phyloP scores from a whole-genome alignment of 2,888 invertebrate genomes.

The Polydrusus tereticollis region DNA sequence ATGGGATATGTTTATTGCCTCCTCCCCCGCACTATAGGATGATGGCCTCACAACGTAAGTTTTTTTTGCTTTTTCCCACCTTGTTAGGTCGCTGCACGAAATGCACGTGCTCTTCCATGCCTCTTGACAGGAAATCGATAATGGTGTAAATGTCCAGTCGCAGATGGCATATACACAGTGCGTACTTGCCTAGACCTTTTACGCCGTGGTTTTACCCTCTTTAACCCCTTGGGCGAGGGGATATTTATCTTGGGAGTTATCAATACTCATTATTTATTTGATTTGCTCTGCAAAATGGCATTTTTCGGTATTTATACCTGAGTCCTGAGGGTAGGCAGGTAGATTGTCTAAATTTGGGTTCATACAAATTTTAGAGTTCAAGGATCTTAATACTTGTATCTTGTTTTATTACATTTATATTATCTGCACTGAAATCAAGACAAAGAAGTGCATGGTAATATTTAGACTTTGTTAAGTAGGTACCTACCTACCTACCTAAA shows the following conservation, averaged over 20 bases:
- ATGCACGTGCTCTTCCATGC: constrained; percentile 51
- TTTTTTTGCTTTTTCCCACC: constrained; percentile 27
- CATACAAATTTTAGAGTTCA: constrained; percentile 16
- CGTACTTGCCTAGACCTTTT: background rate
- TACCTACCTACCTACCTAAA: background rate
- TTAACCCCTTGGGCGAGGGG: background rate
- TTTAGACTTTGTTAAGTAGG: background rate
- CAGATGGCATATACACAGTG: background rate
- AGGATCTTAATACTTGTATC: constrained; percentile 8
- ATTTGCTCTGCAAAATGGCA: background rate
- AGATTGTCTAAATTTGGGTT: background rate
- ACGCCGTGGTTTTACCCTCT: background rate
- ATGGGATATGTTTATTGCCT: constrained; percentile 65
- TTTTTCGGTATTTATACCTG: constrained; percentile 21
- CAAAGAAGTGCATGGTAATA: background rate
- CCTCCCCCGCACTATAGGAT: constrained; percentile 64
- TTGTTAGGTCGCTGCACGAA: constrained; percentile 24
- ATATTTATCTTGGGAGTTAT: no score
- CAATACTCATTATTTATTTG: background rate
- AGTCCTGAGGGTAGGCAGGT: constrained; percentile 13
- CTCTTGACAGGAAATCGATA: constrained; percentile 45
- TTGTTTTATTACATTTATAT: background rate
- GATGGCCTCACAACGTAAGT: constrained; percentile 61
- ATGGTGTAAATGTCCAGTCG: constrained; percentile 23
- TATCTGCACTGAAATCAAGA: background rate